Base-by-base conservation (phyloP, 2,797 vertebrate species). In the Channa striata region DNA sequence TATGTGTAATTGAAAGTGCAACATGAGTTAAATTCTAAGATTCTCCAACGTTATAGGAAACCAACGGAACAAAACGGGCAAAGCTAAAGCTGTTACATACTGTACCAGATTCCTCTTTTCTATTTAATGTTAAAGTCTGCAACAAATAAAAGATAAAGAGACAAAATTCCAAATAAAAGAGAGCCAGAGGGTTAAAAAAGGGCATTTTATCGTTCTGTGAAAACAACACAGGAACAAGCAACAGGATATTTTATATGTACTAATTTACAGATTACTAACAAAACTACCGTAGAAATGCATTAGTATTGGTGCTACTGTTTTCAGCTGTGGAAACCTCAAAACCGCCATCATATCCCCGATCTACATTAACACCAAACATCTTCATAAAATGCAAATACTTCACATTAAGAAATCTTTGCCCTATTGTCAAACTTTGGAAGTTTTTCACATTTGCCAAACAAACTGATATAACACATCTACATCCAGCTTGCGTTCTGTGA, bases 381-480 rank as follows among this genome's bases (percentile, higher is more conserved):
- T 16, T 14, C 13, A 50, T 9, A 13, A 19, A 1, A 37, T 61
- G 8, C 19, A 30, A 21, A 57, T 52, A 25, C 3, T 7, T 19
- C 43, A 11, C 11, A 33, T 33, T 33, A 19, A 7, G 16, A 11
- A 43, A 11, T 17, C 8, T 17, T 17, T 20, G 14, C 46, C 11
- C 5, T 8, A n/a, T 1, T 39, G 13, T 16, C 8, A 33, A 5
- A 30, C 6, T 30, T 30, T 1, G 25, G 33, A 17, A 19, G 20
- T 50, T 52, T 61, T 57, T 53, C 14, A 23, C 19, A 11, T 64
- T 49, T 74, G 11, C 17, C 11, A 17, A 52, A 47, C 30, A 33
- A 19, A 48, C 56, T 30, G 25, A 21, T 30, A 1, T 11, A 34
- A 4, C 5, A 20, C 23, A 8, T 54, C 48, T 23, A 11, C 47